Base-by-base conservation (phyloP, 2,888 invertebrate species). In the Falcaria lacertinaria region DNA sequence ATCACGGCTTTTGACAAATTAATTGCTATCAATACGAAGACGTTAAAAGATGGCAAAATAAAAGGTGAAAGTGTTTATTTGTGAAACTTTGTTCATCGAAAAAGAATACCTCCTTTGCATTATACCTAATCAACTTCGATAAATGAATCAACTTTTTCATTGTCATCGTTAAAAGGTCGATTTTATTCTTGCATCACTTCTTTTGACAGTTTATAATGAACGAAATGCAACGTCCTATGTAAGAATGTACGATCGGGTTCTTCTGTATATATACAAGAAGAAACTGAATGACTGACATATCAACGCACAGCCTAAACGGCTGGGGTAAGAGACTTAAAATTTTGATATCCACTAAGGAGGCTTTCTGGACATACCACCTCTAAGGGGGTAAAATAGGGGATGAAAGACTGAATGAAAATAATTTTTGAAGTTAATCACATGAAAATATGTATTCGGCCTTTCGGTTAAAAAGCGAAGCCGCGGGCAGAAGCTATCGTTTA, bases 1-100 rank as follows among this genome's bases (percentile, higher is more conserved):
- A 37, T 37, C 37, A 22, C 25, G 22, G 25, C 15, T 37, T 37
- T 37, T 8, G 22, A 37, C 15, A 8, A 28, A 37, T 37, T 37
- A 37, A 15, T 37, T 37, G 37, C 5, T 25, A 37, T 37, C 11
- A 8, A n/a, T 14, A 13, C 22, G 22, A 14, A 25, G 28, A 36
- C 36, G 22, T 22, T 22, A 25, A 37, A 37, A 37, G 15, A 37
- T 37, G 25, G 22, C 37, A 22, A 22, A 22, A 22, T 37, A 37
- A 36, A 37, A 15, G 37, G 37, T 14, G 37, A 37, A 37, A 37
- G 37, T 37, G n/a, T n/a, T n/a, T 13, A 13, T n/a, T 16, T 35
- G 17, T 19, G 35, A 35, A 35, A 35, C 35, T 16, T n/a, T n/a
- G n/a, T n/a, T 35, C 35, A 19, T 17, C 35, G 19, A 35, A 35